phyloP scores from a whole-genome alignment of 2,888 invertebrate species.

The Eubasilissa splendida region DNA sequence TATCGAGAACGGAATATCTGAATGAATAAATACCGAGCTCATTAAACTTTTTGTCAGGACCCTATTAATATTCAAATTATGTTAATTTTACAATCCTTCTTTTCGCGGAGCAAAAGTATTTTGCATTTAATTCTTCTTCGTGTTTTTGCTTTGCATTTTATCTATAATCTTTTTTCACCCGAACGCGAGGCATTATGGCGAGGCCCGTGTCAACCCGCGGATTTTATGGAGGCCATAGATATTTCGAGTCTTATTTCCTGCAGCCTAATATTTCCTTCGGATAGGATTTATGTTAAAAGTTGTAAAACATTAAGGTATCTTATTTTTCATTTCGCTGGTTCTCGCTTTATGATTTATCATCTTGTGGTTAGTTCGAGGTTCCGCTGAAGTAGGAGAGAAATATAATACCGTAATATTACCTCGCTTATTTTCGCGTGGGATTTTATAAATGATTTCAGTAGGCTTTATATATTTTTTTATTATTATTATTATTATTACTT shows the following conservation, averaged over 20 bases:
- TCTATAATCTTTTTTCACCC: background rate
- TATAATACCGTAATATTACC: background rate
- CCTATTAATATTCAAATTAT: constrained; percentile 55
- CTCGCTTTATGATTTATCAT: constrained; percentile 43
- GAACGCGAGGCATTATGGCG: background rate
- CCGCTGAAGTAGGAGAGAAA: constrained; percentile 1
- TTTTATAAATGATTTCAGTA: too few relatives aligned
- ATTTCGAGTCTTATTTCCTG: constrained; percentile 38
- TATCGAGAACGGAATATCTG: constrained; percentile 25
- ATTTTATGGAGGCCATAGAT: background rate
- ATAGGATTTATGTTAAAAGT: constrained; percentile 47
- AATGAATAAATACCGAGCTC: constrained; percentile 47
- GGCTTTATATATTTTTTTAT: too few relatives aligned
- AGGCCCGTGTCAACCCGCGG: background rate
- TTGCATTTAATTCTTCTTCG: constrained; percentile 14
- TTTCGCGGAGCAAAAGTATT: constrained; percentile 7
- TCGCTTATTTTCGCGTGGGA: too few relatives aligned
- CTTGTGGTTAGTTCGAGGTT: constrained; percentile 24
- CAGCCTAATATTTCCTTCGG: constrained; percentile 33
- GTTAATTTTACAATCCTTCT: constrained; percentile 40
- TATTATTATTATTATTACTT: too few relatives aligned
- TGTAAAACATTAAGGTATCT: constrained; percentile 46
- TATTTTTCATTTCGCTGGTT: constrained; percentile 46
- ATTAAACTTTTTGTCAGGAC: constrained; percentile 46
- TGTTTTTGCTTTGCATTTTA: constrained; percentile 19